phyloP scores from a whole-genome alignment of 2,113 vertebrate species.

The Mirza zaza region DNA sequence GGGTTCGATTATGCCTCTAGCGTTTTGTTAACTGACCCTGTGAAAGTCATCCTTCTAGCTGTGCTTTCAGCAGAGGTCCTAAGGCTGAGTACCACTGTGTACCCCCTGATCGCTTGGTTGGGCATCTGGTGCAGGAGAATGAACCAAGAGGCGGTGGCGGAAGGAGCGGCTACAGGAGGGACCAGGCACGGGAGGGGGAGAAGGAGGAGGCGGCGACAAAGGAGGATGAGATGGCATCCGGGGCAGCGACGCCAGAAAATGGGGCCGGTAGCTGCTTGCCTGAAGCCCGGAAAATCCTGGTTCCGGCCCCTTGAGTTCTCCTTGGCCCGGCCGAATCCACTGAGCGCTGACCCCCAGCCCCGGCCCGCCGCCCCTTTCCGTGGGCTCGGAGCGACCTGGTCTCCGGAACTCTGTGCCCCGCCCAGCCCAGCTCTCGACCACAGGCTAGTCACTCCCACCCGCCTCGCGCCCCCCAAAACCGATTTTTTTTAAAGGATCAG shows the following conservation, averaged over 20 bases:
- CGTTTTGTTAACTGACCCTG: constrained; percentile 89
- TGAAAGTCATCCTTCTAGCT: constrained; percentile 92
- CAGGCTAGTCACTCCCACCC: neutral
- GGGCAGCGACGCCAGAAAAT: neutral
- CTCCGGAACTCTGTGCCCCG: neutral
- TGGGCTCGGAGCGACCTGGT: neutral
- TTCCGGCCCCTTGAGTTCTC: neutral
- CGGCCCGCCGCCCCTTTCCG: accelerated
- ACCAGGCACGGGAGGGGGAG: neutral
- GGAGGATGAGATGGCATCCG: neutral
- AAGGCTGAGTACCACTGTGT: constrained; percentile 93
- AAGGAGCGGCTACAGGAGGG: constrained; percentile 34
- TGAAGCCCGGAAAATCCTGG: neutral
- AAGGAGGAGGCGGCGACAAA: neutral
- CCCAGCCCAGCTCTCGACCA: neutral
- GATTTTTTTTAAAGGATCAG: neutral
- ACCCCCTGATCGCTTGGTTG: constrained; percentile 89
- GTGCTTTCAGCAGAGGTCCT: constrained; percentile 92
- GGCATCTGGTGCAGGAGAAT: constrained; percentile 89
- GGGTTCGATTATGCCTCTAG: constrained; percentile 93
- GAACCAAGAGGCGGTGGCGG: neutral
- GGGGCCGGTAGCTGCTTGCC: neutral
- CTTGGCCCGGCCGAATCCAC: neutral
- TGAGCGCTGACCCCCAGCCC: too few relatives aligned
- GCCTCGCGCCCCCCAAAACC: neutral